These are phyloP conservation scores for Phalera bucephala DNA, from an alignment of 2,888 invertebrate genomes.

Conservation along the genomic window DNA sequence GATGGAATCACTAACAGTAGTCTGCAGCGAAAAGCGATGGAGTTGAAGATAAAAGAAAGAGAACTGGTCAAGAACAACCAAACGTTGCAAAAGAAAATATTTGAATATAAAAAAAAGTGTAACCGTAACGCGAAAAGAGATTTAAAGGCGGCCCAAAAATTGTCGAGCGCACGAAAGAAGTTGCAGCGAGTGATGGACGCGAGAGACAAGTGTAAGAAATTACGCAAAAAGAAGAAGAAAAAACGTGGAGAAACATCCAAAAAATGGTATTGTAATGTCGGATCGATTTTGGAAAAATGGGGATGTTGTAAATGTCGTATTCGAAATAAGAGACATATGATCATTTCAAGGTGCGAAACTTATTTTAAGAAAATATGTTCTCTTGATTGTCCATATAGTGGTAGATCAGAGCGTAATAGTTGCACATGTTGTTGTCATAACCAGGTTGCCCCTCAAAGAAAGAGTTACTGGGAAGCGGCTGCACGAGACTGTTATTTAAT, in stretches of 20 bases:
- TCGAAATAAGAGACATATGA: not conserved
- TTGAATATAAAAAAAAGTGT: slow-evolving; percentile 16
- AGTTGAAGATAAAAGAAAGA: slow-evolving; percentile 30
- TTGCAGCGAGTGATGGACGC: slow-evolving; percentile 22
- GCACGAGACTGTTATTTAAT: slow-evolving; percentile 44
- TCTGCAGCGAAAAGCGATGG: slow-evolving; percentile 23
- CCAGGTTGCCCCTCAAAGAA: not conserved
- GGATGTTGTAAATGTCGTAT: not conserved
- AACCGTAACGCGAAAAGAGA: slow-evolving; percentile 28
- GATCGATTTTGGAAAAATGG: slow-evolving; percentile 1
- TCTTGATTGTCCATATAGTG: not conserved
- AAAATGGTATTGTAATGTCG: not conserved
- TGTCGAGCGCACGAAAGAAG: slow-evolving; percentile 37
- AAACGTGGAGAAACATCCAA: slow-evolving; percentile 1
- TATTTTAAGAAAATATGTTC: slow-evolving; percentile 5
- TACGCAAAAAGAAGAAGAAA: slow-evolving; percentile 1
- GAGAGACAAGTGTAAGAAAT: slow-evolving; percentile 13
- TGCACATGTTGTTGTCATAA: slow-evolving; percentile 6
- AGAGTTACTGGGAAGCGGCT: slow-evolving; percentile 20
- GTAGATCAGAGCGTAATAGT: not conserved
- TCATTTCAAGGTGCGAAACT: slow-evolving; percentile 1
- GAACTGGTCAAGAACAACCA: slow-evolving; percentile 33
- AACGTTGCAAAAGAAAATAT: slow-evolving; percentile 25
- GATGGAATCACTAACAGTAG: slow-evolving; percentile 5
- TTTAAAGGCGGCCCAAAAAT: slow-evolving; percentile 34